These are phyloP conservation scores for Corythornis vintsioides DNA, from an alignment of 2,113 vertebrate species.

Conservation along the genomic window DNA sequence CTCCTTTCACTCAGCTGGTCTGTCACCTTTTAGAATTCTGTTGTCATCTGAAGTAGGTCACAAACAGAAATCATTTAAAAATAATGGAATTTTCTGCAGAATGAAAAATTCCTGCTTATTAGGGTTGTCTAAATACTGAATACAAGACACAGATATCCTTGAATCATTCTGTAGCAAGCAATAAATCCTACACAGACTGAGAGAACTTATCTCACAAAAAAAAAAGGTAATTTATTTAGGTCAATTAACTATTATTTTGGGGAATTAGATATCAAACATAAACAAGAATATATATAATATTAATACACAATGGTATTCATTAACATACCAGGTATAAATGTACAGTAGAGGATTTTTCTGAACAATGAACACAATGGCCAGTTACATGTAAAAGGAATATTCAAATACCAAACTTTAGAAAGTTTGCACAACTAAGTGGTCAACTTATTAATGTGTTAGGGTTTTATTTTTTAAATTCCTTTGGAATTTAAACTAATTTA, in stretches of 20 bases:
- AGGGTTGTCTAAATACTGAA: too few relatives aligned
- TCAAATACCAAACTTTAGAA: background rate
- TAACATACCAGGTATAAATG: slow-evolving; percentile 1
- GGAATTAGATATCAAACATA: slow-evolving; percentile 28
- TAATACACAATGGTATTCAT: slow-evolving; percentile 23
- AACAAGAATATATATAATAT: slow-evolving; percentile 9
- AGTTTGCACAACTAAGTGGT: background rate
- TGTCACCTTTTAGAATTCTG: background rate
- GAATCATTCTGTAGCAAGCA: background rate
- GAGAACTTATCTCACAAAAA: background rate
- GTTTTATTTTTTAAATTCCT: background rate
- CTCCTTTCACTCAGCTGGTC: background rate
- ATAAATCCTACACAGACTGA: slow-evolving; percentile 15
- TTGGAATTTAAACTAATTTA: too few relatives aligned
- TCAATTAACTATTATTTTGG: background rate
- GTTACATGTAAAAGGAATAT: background rate
- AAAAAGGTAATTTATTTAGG: slow-evolving; percentile 51
- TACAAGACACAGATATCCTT: background rate
- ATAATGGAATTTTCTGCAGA: background rate
- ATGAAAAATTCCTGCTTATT: background rate
- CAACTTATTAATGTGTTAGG: background rate
- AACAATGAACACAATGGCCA: background rate
- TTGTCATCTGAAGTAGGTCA: background rate
- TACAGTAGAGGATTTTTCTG: background rate
- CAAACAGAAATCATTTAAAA: background rate